A percentile compares a stretch with the other conserved stretches of the same genome.
Conservation (phyloP, 2,113 vertebrate species). For the Ictalurus punctatus region DNA sequence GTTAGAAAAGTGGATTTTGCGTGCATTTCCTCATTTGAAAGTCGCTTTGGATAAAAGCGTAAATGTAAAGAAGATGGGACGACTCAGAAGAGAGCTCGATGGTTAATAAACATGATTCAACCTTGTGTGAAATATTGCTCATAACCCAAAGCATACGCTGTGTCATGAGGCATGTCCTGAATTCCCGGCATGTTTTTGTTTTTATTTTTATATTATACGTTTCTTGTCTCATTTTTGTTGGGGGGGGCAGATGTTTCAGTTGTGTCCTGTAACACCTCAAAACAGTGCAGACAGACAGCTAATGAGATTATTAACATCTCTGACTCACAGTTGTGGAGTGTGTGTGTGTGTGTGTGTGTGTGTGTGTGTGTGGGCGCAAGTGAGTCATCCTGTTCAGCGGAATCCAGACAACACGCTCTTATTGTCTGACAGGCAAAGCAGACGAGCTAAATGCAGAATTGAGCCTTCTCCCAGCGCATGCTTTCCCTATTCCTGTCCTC, state of each 20-base stretch:
- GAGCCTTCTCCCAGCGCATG: slow-evolving; percentile 1
- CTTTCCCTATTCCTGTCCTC: slow-evolving; percentile 35
- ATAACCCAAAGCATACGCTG: not conserved
- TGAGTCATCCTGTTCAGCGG: slow-evolving; percentile 28
- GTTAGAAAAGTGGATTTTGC: not conserved
- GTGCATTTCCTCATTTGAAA: no score
- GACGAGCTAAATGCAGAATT: slow-evolving; percentile 41
- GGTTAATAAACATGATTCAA: not conserved
- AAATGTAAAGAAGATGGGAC: not conserved
- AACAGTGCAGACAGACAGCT: slow-evolving; percentile 17
- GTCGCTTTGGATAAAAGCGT: no score
- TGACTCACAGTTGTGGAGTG: slow-evolving; percentile 41
- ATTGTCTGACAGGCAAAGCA: slow-evolving; percentile 41
- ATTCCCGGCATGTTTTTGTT: not conserved
- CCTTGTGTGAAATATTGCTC: not conserved
- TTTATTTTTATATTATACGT: not conserved
- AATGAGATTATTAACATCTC: slow-evolving; percentile 50
- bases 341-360: not conserved
- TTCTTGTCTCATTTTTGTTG: slow-evolving; percentile 5
- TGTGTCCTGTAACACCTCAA: slow-evolving; percentile 14
- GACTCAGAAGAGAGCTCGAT: not conserved
- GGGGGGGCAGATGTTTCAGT: not conserved
- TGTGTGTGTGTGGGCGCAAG: not conserved
- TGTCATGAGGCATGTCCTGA: not conserved
- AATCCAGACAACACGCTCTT: slow-evolving; percentile 41